phyloP scores from a whole-genome alignment of 2,797 vertebrate genomes.

The Clarias fuscus region DNA sequence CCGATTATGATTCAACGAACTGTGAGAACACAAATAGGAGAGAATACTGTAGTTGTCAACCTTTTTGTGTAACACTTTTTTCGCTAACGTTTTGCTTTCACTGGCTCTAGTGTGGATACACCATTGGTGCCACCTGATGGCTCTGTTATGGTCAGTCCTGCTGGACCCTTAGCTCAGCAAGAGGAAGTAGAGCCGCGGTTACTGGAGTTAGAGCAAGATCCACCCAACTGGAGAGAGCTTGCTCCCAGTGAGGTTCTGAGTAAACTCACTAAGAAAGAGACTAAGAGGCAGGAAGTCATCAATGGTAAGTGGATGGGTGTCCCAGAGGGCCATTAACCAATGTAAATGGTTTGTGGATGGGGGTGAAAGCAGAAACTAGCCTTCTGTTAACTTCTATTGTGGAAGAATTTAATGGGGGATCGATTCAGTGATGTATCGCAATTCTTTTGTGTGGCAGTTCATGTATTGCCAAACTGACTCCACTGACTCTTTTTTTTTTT shows the following conservation, averaged over 20 bases:
- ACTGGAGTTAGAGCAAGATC: conserved; percentile 82
- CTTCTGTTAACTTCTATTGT: neutral
- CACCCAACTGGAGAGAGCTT: conserved; percentile 84
- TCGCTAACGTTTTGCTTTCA: conserved; percentile 3
- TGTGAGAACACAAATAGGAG: neutral
- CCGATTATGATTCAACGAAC: neutral
- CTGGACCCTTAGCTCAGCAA: conserved; percentile 69
- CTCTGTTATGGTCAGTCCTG: conserved; percentile 56
- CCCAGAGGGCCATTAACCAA: neutral
- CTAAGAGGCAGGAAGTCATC: conserved; percentile 90
- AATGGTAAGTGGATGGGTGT: conserved; percentile 75
- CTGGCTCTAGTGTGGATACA: conserved; percentile 61
- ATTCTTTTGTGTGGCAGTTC: too few species aligned
- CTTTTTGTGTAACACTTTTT: neutral
- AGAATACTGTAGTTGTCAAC: neutral
- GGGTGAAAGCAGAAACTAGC: neutral
- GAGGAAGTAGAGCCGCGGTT: conserved; percentile 85
- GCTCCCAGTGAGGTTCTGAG: conserved; percentile 72
- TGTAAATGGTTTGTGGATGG: neutral
- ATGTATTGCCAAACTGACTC: too few species aligned
- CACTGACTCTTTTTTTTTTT: too few species aligned
- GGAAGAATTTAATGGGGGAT: neutral
- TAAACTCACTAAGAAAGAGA: conserved; percentile 83
- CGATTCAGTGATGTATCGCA: too few species aligned
- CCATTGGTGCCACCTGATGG: conserved; percentile 58